Conservation (phyloP, 2,888 invertebrate genomes). For the Diaperis boleti region DNA sequence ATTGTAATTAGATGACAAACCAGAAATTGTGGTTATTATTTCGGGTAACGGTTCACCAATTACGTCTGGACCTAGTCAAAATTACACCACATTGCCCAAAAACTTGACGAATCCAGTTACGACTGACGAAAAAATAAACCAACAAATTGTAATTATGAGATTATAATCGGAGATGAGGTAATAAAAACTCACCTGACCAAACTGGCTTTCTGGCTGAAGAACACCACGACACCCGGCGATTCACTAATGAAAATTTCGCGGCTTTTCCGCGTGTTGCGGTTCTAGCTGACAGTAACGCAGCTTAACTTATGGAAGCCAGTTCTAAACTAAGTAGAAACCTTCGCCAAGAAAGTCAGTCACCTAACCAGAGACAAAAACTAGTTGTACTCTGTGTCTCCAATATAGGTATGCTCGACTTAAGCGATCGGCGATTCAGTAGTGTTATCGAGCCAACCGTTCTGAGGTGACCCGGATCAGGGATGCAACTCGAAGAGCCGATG, state of each 20-base stretch:
- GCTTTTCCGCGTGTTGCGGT: constrained; percentile 23
- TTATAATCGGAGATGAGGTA: constrained; percentile 8
- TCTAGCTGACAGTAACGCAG: constrained; percentile 36
- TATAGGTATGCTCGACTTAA: constrained; percentile 39
- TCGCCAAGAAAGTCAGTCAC: constrained; percentile 47
- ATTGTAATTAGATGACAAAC: constrained; percentile 19
- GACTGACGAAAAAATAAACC: constrained; percentile 8
- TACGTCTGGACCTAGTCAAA: constrained; percentile 2
- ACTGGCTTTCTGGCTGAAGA: constrained; percentile 6
- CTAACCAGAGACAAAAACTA: constrained; percentile 49
- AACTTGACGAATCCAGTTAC: constrained; percentile 12
- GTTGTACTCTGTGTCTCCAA: constrained; percentile 46
- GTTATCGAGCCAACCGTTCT: not conserved
- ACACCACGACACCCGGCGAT: constrained; percentile 15
- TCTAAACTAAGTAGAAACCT: constrained; percentile 44
- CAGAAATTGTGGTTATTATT: constrained; percentile 8
- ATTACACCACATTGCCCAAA: constrained; percentile 28
- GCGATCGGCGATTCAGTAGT: constrained; percentile 27
- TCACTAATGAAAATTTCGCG: constrained; percentile 19
- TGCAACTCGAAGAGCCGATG: constrained; percentile 1
- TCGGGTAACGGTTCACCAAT: constrained; percentile 3
- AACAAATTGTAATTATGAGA: constrained; percentile 7
- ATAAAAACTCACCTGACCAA: constrained; percentile 28
- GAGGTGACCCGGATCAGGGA: constrained; percentile 25
- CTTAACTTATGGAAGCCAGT: constrained; percentile 39